These are phyloP conservation scores for Sakesphorus luctuosus DNA, from an alignment of 2,113 vertebrate genomes.

Conservation along the genomic window DNA sequence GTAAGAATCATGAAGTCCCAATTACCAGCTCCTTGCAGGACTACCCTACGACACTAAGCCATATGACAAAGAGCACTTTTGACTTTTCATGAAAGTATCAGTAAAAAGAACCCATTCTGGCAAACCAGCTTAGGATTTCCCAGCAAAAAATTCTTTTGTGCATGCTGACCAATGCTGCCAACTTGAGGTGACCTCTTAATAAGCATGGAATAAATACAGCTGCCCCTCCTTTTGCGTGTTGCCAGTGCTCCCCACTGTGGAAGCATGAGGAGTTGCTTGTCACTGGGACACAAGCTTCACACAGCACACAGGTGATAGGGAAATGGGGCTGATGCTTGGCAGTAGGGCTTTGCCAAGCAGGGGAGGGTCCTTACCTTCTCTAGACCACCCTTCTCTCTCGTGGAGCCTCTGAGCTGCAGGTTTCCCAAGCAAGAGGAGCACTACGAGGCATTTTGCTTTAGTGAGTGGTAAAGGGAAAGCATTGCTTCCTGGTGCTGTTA, in stretches of 20 bases:
- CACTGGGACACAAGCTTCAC: background rate
- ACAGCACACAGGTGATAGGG: background rate
- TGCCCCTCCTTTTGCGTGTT: background rate
- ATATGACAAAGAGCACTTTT: background rate
- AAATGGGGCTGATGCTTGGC: background rate
- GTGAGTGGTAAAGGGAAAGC: background rate
- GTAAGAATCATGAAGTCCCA: background rate
- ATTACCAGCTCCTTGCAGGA: background rate
- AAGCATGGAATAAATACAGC: no score
- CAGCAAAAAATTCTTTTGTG: fast-evolving
- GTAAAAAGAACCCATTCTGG: background rate
- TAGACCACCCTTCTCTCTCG: background rate
- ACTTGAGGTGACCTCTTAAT: background rate
- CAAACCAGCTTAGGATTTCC: background rate
- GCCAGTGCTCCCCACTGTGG: background rate
- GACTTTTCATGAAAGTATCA: background rate
- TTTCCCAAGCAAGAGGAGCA: background rate
- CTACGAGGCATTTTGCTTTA: background rate
- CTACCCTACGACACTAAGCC: background rate
- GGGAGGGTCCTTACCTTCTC: background rate
- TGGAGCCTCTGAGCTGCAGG: background rate
- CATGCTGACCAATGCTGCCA: background rate
- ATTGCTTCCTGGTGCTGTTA: background rate
- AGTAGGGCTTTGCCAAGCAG: background rate
- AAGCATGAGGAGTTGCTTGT: background rate